A percentile compares a stretch with the other conserved stretches of the same genome.
These are phyloP conservation scores for Darevskia nairensis DNA, from an alignment of 2,797 vertebrate species.

Conservation along the genomic window DNA sequence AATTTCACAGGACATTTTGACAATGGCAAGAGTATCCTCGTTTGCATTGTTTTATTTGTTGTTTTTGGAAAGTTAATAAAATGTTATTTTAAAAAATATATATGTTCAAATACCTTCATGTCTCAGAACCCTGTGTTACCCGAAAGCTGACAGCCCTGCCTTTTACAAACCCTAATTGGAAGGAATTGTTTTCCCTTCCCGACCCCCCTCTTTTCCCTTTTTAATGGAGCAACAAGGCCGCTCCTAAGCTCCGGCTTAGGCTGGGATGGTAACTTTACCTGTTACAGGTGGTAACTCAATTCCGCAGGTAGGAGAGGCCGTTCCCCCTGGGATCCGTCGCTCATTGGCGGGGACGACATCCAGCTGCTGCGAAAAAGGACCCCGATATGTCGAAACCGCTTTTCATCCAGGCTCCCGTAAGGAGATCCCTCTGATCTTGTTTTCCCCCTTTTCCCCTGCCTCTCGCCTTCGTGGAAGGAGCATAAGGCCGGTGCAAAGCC, in stretches of 20 bases:
- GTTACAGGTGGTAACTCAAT: conserved; percentile 64
- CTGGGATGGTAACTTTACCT: conserved; percentile 45
- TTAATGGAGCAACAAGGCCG: background rate
- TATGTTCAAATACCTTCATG: background rate
- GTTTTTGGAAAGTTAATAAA: no score
- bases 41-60: no score
- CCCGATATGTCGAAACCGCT: conserved; percentile 37
- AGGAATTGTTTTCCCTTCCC: background rate
- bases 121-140: background rate
- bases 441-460: background rate
- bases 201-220: background rate
- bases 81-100: no score
- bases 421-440: conserved; percentile 9
- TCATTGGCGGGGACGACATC: conserved; percentile 11
- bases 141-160: background rate
- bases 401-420: conserved; percentile 20
- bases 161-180: background rate
- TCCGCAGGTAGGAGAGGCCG: background rate
- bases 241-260: background rate
- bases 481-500: background rate
- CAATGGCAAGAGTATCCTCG: no score
- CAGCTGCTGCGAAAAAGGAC: conserved; percentile 3
- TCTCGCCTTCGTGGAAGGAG: no score
- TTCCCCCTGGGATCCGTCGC: background rate
- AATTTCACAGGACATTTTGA: no score